These are phyloP conservation scores for Eudasyphora cyanicolor DNA, from an alignment of 2,888 invertebrate species.

Conservation along the genomic window DNA sequence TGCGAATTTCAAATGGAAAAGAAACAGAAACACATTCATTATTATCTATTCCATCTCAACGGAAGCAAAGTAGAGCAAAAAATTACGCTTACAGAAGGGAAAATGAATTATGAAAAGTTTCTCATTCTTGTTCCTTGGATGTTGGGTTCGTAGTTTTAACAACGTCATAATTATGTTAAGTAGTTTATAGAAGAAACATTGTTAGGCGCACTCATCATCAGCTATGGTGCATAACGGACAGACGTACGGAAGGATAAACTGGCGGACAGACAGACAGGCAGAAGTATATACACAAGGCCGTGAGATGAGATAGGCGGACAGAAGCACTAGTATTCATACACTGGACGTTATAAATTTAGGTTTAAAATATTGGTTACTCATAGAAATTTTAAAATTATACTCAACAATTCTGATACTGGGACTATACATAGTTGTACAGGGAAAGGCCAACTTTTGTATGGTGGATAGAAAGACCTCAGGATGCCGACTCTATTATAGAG, in stretches of 20 bases:
- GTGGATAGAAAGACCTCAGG: too few relatives aligned
- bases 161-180: slow-evolving; percentile 62
- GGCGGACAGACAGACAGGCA: too few relatives aligned
- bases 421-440: too few relatives aligned
- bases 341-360: too few relatives aligned
- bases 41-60: not conserved
- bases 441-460: too few relatives aligned
- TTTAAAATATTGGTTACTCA: too few relatives aligned
- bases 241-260: not conserved
- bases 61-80: not conserved
- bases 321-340: not conserved
- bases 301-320: not conserved
- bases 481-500: too few relatives aligned
- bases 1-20: not conserved
- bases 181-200: slow-evolving; percentile 45
- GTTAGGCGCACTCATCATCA: slow-evolving; percentile 12
- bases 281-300: too few relatives aligned
- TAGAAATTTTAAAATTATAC: too few relatives aligned
- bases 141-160: not conserved
- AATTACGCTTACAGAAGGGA: not conserved
- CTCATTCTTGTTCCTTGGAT: not conserved
- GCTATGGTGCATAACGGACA: too few relatives aligned
- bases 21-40: not conserved
- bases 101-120: slow-evolving; percentile 19
- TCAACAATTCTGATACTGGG: too few relatives aligned